phyloP scores from a whole-genome alignment of 2,888 invertebrate species.

The Rotaria sp. region DNA sequence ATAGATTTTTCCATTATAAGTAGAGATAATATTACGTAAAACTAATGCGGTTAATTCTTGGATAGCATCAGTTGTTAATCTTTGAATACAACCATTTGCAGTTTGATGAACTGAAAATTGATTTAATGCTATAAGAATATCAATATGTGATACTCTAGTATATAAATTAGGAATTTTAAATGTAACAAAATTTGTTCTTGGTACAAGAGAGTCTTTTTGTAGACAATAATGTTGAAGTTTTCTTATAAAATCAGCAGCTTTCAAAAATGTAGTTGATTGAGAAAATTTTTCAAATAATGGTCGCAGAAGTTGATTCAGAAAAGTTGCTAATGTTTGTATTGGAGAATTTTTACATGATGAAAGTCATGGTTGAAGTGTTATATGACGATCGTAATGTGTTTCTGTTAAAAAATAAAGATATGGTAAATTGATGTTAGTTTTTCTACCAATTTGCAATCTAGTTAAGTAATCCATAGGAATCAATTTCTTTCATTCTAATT shows the following conservation, averaged over 20 bases:
- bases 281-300: neutral
- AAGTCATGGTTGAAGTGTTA: neutral
- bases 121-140: neutral
- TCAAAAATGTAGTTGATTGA: neutral
- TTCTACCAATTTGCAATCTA: neutral
- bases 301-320: neutral
- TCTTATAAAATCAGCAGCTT: neutral
- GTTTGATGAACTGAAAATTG: neutral
- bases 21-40: no score
- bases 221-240: neutral
- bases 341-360: neutral
- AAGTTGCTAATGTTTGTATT: neutral
- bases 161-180: neutral
- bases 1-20: no score
- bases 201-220: neutral
- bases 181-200: neutral
- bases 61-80: no score
- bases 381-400: neutral
- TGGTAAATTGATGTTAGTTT: neutral
- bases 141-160: neutral
- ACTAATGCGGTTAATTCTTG: no score
- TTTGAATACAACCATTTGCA: no score
- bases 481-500: neutral
- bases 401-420: neutral
- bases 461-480: neutral